phyloP scores from a whole-genome alignment of 1,140 invertebrate species.

The Brachionus rotundiformis region DNA sequence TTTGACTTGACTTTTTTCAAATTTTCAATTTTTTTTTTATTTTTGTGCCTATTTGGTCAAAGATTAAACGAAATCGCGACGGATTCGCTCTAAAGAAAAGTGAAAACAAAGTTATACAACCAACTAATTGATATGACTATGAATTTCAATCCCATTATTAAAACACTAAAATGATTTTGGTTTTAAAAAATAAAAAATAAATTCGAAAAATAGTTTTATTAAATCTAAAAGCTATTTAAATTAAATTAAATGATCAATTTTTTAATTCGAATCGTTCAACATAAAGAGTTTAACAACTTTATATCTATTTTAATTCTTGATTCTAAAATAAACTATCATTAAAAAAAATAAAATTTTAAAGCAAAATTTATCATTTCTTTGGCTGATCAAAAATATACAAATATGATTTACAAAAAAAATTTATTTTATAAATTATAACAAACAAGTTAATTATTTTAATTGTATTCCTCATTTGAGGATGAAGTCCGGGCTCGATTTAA shows the following conservation, averaged over 20 bases:
- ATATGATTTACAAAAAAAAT: not conserved
- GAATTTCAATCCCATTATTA: too few species aligned
- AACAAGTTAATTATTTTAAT: not conserved
- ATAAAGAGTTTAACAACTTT: not conserved
- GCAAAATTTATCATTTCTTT: slow-evolving; percentile 2
- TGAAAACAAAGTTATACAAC: too few species aligned
- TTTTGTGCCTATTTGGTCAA: too few species aligned
- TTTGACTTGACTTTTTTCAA: too few species aligned
- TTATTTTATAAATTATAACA: slow-evolving; percentile 1
- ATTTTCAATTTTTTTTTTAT: too few species aligned
- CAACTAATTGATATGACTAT: too few species aligned
- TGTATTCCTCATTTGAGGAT: not conserved
- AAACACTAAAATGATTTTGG: too few species aligned
- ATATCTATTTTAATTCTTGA: not conserved
- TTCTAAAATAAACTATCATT: not conserved
- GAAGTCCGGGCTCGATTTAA: not conserved
- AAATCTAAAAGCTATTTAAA: slow-evolving; percentile 3
- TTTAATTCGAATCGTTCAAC: not conserved
- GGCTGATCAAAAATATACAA: not conserved
- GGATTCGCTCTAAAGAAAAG: too few species aligned
- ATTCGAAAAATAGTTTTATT: not conserved
- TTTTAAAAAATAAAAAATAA: not conserved
- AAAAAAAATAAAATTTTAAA: not conserved
- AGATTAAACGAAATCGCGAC: too few species aligned
- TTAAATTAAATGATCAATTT: not conserved